These are phyloP conservation scores for Pardalotus punctatus DNA, from an alignment of 2,113 vertebrate genomes.

Conservation along the genomic window DNA sequence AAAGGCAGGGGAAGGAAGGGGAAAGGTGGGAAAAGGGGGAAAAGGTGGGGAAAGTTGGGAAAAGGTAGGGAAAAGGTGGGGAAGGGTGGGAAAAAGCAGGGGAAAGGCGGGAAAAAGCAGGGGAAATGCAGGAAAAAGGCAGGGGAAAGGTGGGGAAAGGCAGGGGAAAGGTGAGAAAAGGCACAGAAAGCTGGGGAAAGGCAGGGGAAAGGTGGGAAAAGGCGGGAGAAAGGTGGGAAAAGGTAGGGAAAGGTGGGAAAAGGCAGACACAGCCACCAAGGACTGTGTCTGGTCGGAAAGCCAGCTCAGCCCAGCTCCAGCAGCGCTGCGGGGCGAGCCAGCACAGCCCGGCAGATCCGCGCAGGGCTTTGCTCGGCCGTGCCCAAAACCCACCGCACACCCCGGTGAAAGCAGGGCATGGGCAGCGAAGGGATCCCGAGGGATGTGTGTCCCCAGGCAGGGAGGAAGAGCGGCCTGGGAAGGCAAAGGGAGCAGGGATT, in stretches of 20 bases:
- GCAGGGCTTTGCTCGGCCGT: not conserved
- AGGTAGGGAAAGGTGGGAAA: not conserved
- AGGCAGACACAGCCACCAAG: not conserved
- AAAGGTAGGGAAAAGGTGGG: too few species aligned
- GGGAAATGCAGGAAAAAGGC: too few species aligned
- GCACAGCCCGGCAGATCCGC: rapidly evolving
- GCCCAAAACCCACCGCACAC: not conserved
- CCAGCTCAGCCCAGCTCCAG: not conserved
- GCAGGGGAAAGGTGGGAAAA: too few species aligned
- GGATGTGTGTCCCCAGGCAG: not conserved
- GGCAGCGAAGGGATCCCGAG: not conserved
- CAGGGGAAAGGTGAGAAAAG: not conserved
- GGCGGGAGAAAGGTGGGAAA: too few species aligned
- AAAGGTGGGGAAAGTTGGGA: not conserved
- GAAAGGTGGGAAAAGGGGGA: too few species aligned
- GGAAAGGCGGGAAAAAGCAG: too few species aligned
- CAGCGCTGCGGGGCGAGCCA: not conserved
- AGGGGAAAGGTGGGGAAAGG: not conserved
- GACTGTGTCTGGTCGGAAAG: not conserved
- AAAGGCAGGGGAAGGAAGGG: not conserved
- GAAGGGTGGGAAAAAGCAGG: too few species aligned
- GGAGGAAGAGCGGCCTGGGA: not conserved
- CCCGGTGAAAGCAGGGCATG: rapidly evolving
- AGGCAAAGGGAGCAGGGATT: not conserved
- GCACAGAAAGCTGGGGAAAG: not conserved